phyloP scores from a whole-genome alignment of 2,113 vertebrate genomes.

The Platycercus adscitus region DNA sequence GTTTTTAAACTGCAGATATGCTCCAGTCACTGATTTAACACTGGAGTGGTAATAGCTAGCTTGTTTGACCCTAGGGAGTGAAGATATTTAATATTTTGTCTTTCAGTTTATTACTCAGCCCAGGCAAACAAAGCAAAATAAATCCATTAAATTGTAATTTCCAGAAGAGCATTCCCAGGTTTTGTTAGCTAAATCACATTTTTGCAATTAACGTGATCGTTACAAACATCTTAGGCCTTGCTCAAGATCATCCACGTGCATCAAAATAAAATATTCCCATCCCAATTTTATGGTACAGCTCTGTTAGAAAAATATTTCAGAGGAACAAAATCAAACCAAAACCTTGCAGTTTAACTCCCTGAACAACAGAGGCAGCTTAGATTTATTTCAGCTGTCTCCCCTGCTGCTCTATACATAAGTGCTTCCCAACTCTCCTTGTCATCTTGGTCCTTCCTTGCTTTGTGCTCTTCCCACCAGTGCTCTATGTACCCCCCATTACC shows the following conservation, averaged over 20 bases:
- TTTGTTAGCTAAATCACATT: neutral
- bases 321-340: neutral
- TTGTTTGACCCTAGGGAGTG: neutral
- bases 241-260: neutral
- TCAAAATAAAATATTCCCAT: neutral
- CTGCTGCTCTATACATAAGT: accelerated
- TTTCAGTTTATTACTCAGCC: neutral
- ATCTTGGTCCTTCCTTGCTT: neutral
- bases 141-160: conserved; percentile 31
- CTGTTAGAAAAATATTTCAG: neutral
- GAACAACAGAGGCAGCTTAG: neutral
- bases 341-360: neutral
- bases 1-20: neutral
- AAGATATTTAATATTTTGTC: neutral
- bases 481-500: accelerated
- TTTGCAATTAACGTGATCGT: neutral
- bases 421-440: neutral
- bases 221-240: neutral
- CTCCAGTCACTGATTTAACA: neutral
- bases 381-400: neutral
- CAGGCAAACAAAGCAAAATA: conserved; percentile 3
- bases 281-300: neutral
- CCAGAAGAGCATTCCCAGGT: neutral
- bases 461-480: neutral
- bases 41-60: neutral